A percentile compares a stretch with the other conserved stretches of the same genome.
Conservation (phyloP, 2,888 invertebrate genomes). For the Leptopilina syphax region DNA sequence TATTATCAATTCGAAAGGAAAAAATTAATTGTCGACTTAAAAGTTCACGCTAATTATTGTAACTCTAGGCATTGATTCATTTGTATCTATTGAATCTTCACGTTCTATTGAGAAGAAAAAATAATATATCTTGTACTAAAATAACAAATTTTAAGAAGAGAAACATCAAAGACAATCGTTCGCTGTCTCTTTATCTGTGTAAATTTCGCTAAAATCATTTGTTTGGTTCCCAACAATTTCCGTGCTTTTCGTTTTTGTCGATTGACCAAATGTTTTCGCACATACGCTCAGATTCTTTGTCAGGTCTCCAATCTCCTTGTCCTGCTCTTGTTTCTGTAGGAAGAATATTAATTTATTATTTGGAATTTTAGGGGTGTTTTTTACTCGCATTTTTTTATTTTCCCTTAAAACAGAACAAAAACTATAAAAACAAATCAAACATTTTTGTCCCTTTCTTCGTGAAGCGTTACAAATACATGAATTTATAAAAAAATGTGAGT, state of each 20-base stretch:
- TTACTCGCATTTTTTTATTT: too few relatives aligned
- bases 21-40: not conserved
- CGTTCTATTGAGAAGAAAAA: not conserved
- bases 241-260: conserved; percentile 60
- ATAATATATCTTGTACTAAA: conserved; percentile 49
- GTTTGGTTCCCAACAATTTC: conserved; percentile 56
- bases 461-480: too few relatives aligned
- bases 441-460: too few relatives aligned
- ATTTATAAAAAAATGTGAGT: too few relatives aligned
- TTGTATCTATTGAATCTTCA: not conserved
- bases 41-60: not conserved
- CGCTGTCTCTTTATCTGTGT: conserved; percentile 69
- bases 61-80: conserved; percentile 3
- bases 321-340: conserved; percentile 53
- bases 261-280: conserved; percentile 70
- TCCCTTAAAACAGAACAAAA: too few relatives aligned
- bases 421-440: too few relatives aligned
- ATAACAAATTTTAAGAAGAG: conserved; percentile 62
- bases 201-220: conserved; percentile 56
- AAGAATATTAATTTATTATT: too few relatives aligned
- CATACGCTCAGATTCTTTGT: conserved; percentile 73
- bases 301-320: conserved; percentile 69
- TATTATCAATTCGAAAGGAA: not conserved
- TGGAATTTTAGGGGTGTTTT: too few relatives aligned
- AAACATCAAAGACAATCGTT: conserved; percentile 73